Conservation (phyloP, 2,113 vertebrate genomes). For the Motacilla alba region DNA sequence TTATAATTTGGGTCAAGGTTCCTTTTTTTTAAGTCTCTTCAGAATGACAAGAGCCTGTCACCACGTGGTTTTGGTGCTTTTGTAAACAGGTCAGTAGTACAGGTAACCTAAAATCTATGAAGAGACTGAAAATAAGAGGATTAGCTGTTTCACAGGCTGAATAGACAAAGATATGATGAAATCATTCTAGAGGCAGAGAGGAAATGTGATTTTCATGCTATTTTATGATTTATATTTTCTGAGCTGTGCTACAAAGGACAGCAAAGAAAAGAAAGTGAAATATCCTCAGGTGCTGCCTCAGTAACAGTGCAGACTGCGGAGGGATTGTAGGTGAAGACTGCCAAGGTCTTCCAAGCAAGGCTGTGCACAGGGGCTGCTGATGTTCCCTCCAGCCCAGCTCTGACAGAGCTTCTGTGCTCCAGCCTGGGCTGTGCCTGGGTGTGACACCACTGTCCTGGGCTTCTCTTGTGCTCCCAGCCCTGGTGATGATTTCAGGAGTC, state of each 20-base stretch:
- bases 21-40: background rate
- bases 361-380: background rate
- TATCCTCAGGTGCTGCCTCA: background rate
- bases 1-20: background rate
- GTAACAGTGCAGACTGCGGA: background rate
- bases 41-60: background rate
- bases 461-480: no score
- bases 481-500: background rate
- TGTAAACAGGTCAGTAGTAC: background rate
- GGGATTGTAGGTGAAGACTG: fast-evolving
- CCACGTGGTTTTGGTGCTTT: background rate
- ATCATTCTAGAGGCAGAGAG: background rate
- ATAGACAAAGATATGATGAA: background rate
- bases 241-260: background rate
- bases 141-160: background rate
- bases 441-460: background rate
- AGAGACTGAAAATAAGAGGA: background rate
- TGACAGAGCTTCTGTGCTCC: background rate
- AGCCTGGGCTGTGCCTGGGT: fast-evolving
- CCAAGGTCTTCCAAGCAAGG: background rate
- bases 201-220: slow-evolving; percentile 36
- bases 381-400: background rate
- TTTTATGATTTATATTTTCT: background rate
- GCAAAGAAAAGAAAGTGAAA: background rate
- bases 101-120: background rate